These are phyloP conservation scores for Stegostoma tigrinum DNA, from an alignment of 2,113 vertebrate species.

Conservation along the genomic window DNA sequence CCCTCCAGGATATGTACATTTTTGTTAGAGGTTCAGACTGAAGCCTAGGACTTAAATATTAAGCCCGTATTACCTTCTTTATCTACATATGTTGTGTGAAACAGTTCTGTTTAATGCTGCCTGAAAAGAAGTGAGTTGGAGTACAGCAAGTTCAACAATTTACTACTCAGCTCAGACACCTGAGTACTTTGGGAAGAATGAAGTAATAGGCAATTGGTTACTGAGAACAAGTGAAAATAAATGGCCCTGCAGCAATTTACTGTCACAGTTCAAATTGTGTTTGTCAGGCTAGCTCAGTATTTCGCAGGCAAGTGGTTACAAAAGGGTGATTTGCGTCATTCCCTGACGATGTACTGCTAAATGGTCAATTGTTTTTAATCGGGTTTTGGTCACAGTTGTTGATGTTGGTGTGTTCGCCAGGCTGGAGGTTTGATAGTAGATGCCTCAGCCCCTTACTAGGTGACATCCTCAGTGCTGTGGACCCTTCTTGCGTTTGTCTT, in stretches of 20 bases:
- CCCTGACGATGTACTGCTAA: background rate
- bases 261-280: background rate
- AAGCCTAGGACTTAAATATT: background rate
- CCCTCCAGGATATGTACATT: background rate
- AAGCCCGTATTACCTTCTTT: background rate
- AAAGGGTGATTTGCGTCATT: background rate
- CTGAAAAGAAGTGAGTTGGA: background rate
- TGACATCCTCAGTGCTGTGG: no score
- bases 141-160: background rate
- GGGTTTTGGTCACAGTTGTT: no score
- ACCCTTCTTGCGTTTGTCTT: no score
- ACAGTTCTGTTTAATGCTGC: background rate
- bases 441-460: no score
- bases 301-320: background rate
- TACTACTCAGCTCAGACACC: background rate
- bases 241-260: background rate
- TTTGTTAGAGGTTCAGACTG: background rate
- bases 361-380: background rate
- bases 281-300: background rate
- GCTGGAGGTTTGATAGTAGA: no score
- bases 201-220: background rate
- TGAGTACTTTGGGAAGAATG: background rate
- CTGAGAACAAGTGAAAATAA: background rate
- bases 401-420: no score
- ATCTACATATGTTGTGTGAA: background rate